Evolutionary conservation across 2,888 invertebrate species (phyloP), one percentile per base, ranked within the genome.

Genomic region (Drosophila vallismaia): DNA sequence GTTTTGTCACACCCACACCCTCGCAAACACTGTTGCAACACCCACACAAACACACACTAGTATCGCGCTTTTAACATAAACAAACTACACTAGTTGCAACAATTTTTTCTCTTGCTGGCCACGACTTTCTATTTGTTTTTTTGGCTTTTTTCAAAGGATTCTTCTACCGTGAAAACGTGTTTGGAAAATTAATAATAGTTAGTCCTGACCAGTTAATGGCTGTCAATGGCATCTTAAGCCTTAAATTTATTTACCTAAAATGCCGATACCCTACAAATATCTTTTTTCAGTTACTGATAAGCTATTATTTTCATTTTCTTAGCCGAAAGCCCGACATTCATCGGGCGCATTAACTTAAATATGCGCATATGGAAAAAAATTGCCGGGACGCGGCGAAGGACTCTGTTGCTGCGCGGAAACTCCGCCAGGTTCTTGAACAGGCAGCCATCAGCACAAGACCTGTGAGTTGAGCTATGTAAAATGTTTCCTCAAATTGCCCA

Each of bases 31-130:
- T 59, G 44, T 36, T 62, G 48, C 63, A 12, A 50, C 48, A n/a
- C 29, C 31, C 28, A 46, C 19, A 55, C 51, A 19, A 19, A 46
- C 59, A 59, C 56, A 19, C 71, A 59, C 46, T 40, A 69, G 59
- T 48, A 51, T 38, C 58, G 60, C 57, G 53, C 60, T 50, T 70
- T 68, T 70, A 83, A 80, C 77, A 78, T 83, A 83, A 86, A 86
- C 86, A 88, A 86, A 80, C 86, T 70, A 52, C 55, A 69, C 50
- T 60, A 69, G 59, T 68, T 69, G 31, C 69, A 64, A 64, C 38
- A 59, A 59, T 54, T 54, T 59, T 58, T 45, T 69, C 36, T 46
- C 50, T 55, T 48, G 29, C 36, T 60, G 48, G 42, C 64, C 71
- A 72, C 64, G 58, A 58, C 44, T 58, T 64, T 68, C 50, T 68